phyloP scores from a whole-genome alignment of 1,140 invertebrate species.

The Leguminivora glycinivorella region DNA sequence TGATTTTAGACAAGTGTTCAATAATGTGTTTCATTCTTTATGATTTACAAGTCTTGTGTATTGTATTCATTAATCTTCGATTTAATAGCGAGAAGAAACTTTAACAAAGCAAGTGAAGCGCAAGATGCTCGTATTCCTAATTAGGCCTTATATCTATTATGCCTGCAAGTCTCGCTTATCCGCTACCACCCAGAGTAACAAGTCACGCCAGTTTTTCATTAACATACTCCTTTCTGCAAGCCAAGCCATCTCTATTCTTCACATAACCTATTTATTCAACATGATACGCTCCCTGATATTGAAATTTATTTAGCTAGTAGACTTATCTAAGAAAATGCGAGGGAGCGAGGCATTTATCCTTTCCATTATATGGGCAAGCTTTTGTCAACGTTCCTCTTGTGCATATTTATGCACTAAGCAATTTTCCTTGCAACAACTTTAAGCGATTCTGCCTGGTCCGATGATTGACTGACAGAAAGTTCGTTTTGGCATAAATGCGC shows the following conservation, averaged over 20 bases:
- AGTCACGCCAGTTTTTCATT: neutral
- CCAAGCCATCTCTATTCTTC: neutral
- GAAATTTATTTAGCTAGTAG: slow-evolving; percentile 11
- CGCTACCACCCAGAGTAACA: neutral
- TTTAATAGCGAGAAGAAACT: too few species aligned
- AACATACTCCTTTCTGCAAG: neutral
- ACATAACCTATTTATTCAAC: slow-evolving; percentile 26
- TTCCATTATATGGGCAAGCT: slow-evolving; percentile 16
- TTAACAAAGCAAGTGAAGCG: neutral
- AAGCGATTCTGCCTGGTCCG: too few species aligned
- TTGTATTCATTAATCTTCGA: too few species aligned
- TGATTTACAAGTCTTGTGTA: too few species aligned
- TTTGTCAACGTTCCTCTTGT: neutral
- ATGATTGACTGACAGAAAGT: too few species aligned
- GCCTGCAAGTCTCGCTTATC: neutral
- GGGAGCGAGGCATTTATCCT: neutral
- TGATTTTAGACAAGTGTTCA: too few species aligned
- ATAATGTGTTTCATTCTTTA: too few species aligned
- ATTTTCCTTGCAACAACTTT: too few species aligned
- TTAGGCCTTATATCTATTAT: neutral
- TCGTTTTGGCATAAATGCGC: too few species aligned
- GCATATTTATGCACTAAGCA: neutral
- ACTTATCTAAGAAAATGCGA: slow-evolving; percentile 19
- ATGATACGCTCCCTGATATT: slow-evolving; percentile 10
- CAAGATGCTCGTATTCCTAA: neutral